Evolutionary conservation across 2,113 vertebrate species (phyloP).

Genomic region (Labeo catla): DNA sequence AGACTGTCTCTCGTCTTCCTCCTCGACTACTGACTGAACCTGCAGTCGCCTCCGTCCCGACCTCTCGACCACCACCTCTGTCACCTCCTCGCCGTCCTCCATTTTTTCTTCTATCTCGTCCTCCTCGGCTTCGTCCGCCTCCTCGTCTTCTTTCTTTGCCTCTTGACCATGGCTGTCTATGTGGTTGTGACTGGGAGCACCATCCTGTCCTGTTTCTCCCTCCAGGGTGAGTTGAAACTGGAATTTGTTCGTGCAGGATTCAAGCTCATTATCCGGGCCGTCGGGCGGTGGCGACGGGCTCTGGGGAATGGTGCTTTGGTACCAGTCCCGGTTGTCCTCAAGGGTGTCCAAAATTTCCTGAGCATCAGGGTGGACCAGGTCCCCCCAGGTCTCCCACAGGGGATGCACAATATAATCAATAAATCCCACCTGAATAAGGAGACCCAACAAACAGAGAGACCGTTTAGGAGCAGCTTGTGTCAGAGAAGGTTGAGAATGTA

Average conservation of each 20-base stretch:
- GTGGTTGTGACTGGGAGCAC: conserved; percentile 66
- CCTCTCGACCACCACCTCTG: conserved; percentile 71
- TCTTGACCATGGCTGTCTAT: conserved; percentile 62
- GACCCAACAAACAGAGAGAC: not conserved
- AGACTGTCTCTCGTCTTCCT: conserved; percentile 72
- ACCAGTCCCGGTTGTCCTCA: conserved; percentile 94
- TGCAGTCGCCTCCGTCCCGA: conserved; percentile 59
- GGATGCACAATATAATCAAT: conserved; percentile 95
- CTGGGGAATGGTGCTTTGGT: conserved; percentile 89
- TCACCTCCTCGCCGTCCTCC: conserved; percentile 55
- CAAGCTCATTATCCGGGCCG: conserved; percentile 73
- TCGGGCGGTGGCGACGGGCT: conserved; percentile 85
- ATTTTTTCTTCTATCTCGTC: conserved; percentile 33
- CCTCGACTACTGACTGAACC: conserved; percentile 66
- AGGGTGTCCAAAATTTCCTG: conserved; percentile 91
- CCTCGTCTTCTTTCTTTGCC: conserved; percentile 61
- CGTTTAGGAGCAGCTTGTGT: not conserved
- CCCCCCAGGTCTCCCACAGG: conserved; percentile 93
- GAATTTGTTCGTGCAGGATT: conserved; percentile 76
- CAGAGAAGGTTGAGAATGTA: conserved; percentile 2
- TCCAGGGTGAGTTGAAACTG: conserved; percentile 79
- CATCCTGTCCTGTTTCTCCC: conserved; percentile 54
- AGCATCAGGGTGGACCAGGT: conserved; percentile 90
- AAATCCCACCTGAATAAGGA: conserved; percentile 84
- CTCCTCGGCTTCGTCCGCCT: conserved; percentile 55